phyloP scores from a whole-genome alignment of 2,113 vertebrate species.

The Vulpes ferrilata region DNA sequence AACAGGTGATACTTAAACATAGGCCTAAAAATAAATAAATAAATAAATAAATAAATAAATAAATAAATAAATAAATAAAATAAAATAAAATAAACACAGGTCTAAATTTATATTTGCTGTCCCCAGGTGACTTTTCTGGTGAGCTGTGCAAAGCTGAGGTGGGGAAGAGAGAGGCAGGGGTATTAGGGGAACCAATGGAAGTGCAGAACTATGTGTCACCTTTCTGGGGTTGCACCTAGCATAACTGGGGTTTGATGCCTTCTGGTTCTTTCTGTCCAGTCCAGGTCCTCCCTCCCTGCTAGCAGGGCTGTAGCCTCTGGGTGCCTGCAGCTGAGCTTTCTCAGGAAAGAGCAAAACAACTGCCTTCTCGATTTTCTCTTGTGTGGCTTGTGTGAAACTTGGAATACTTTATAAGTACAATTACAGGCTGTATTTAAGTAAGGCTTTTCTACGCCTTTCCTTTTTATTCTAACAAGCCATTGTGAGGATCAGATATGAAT shows the following conservation, averaged over 20 bases:
- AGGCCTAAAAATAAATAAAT: background rate
- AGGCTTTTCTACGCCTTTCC: background rate
- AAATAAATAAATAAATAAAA: too few species aligned
- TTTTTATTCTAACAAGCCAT: background rate
- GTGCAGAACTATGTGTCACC: background rate
- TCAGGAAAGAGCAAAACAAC: background rate
- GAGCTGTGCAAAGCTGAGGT: background rate
- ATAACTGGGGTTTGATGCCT: background rate
- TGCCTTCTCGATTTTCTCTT: background rate
- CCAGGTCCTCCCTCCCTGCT: background rate
- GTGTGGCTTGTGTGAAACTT: background rate
- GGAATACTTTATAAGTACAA: background rate
- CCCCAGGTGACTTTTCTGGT: background rate
- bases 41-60: too few species aligned
- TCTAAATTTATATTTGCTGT: slow-evolving; percentile 6
- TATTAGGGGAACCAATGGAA: background rate
- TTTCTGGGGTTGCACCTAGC: background rate
- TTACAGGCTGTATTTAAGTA: background rate
- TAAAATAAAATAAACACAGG: background rate
- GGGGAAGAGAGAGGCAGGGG: too few species aligned
- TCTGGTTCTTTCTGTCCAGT: background rate
- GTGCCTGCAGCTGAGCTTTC: background rate
- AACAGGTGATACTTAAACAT: background rate
- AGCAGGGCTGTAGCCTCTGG: background rate
- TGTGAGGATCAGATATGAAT: background rate